Evolutionary conservation across 2,113 vertebrate species (phyloP).

Genomic region (Bubo bubo): DNA sequence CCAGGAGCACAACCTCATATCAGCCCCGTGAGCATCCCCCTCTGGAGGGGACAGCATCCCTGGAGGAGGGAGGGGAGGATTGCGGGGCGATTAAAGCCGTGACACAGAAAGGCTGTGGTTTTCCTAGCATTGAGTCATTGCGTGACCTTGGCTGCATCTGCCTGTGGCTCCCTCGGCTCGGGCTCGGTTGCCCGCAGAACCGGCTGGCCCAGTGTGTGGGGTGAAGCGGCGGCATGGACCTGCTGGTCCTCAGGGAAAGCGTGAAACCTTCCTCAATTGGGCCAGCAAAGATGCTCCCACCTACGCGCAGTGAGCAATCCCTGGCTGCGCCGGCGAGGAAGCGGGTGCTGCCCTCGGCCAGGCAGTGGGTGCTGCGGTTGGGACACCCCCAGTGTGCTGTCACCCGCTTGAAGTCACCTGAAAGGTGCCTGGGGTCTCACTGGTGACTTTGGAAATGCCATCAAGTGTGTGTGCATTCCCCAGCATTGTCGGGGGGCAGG

Average conservation of each 20-base stretch:
- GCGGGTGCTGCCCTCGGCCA: neutral
- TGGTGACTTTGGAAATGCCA: neutral
- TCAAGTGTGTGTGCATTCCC: accelerated
- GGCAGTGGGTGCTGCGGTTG: neutral
- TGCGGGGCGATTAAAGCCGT: neutral
- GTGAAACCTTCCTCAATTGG: neutral
- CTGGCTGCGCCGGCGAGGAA: accelerated
- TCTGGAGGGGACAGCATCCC: neutral
- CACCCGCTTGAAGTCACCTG: neutral
- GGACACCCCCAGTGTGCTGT: accelerated
- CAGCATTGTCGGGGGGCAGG: accelerated
- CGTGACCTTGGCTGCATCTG: slow-evolving; percentile 11
- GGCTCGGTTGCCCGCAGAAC: neutral
- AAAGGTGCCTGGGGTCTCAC: neutral
- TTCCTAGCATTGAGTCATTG: neutral
- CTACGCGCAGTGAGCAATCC: neutral
- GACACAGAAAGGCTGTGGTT: neutral
- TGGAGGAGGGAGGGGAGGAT: neutral
- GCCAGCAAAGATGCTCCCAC: neutral
- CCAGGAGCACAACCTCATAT: neutral
- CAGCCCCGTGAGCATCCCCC: neutral
- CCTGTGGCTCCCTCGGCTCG: neutral
- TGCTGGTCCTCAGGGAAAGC: neutral
- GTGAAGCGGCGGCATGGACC: neutral
- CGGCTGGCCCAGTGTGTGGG: slow-evolving; percentile 24